These are phyloP conservation scores for Drosophila littoralis DNA, from an alignment of 1,140 invertebrate genomes.

Conservation along the genomic window DNA sequence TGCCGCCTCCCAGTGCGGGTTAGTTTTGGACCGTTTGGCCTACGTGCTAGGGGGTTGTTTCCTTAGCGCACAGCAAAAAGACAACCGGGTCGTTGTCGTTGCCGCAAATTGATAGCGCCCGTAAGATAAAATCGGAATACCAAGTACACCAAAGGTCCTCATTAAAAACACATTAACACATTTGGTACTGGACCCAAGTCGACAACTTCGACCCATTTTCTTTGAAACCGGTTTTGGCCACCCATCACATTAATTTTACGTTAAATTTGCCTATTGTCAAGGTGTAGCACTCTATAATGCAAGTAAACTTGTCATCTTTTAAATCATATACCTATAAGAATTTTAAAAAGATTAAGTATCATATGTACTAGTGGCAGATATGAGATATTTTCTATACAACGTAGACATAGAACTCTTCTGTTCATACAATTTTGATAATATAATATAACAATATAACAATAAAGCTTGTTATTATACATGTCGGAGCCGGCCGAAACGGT, in stretches of 20 bases:
- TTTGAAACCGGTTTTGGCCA: slow-evolving; percentile 1
- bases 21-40: not conserved
- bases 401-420: too few relatives aligned
- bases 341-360: too few relatives aligned
- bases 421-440: too few relatives aligned
- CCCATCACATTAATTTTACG: not conserved
- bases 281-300: too few relatives aligned
- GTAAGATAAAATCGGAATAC: slow-evolving; percentile 35
- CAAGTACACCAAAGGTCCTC: slow-evolving; percentile 43
- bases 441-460: too few relatives aligned
- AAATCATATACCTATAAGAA: too few relatives aligned
- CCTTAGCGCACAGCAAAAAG: slow-evolving; percentile 2
- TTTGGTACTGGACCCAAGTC: not conserved
- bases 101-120: slow-evolving; percentile 40
- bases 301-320: too few relatives aligned
- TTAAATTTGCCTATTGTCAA: too few relatives aligned
- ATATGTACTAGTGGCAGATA: too few relatives aligned
- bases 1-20: slow-evolving; percentile 10
- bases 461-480: too few relatives aligned
- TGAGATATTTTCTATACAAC: too few relatives aligned
- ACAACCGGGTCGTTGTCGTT: slow-evolving; percentile 18
- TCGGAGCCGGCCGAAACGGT: too few relatives aligned
- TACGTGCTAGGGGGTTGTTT: slow-evolving; percentile 24
- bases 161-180: slow-evolving; percentile 61
- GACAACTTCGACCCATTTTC: not conserved